Conservation (phyloP, 2,888 invertebrate species). For the Blera fallax region DNA sequence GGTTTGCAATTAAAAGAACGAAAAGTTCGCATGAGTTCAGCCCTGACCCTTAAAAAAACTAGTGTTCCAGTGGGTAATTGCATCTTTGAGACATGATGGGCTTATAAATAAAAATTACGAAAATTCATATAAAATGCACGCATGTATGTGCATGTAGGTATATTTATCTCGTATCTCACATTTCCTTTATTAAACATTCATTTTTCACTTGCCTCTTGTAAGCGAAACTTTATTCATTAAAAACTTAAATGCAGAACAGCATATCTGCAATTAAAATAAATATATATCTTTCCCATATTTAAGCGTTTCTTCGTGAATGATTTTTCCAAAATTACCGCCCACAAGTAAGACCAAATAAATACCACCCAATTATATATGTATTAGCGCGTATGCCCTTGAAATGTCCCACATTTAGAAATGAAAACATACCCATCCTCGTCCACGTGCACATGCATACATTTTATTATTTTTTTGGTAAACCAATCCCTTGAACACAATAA, state of each 20-base stretch:
- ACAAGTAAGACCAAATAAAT: slow-evolving; percentile 25
- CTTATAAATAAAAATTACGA: not conserved
- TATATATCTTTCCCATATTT: not conserved
- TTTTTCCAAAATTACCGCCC: not conserved
- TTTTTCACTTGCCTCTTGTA: not conserved
- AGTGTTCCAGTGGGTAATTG: too few species aligned
- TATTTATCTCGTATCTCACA: too few species aligned
- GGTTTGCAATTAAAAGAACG: too few species aligned
- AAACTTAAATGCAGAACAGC: not conserved
- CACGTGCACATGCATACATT: not conserved
- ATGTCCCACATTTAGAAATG: not conserved
- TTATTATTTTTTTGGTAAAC: slow-evolving; percentile 14
- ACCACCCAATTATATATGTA: not conserved
- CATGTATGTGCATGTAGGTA: too few species aligned
- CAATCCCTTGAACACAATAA: slow-evolving; percentile 30
- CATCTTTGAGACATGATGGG: too few species aligned
- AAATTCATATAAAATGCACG: too few species aligned
- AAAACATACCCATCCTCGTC: not conserved
- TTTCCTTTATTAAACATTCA: too few species aligned
- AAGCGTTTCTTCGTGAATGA: too few species aligned
- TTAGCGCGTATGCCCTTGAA: not conserved
- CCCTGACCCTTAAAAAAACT: too few species aligned
- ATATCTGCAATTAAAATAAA: not conserved
- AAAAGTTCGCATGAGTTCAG: too few species aligned
- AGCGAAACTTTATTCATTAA: not conserved